These are phyloP conservation scores for Coronaproctus castanopsis DNA, from an alignment of 2,888 invertebrate genomes.

Conservation along the genomic window DNA sequence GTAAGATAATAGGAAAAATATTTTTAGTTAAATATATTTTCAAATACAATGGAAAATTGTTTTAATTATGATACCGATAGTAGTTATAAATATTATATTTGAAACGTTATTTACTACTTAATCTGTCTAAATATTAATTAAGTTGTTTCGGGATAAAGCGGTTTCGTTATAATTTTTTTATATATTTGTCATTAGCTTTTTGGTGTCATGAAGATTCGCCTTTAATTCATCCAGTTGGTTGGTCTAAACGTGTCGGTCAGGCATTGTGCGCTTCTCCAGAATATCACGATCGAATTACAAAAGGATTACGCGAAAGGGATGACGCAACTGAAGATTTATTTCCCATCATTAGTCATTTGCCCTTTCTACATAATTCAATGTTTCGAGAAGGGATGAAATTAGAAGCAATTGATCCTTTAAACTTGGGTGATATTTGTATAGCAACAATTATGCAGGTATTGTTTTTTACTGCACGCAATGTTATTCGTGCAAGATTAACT, in stretches of 20 bases:
- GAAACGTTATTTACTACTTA: too few relatives aligned
- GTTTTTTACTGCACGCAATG: too few relatives aligned
- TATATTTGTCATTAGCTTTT: too few relatives aligned
- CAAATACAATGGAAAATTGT: too few relatives aligned
- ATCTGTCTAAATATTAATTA: too few relatives aligned
- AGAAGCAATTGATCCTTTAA: slow-evolving; percentile 92
- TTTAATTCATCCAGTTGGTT: slow-evolving; percentile 87
- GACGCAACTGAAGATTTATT: slow-evolving; percentile 69
- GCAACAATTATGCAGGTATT: slow-evolving; percentile 72
- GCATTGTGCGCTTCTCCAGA: slow-evolving; percentile 61
- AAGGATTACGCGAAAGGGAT: slow-evolving; percentile 45
- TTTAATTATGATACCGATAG: too few relatives aligned
- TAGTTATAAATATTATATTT: too few relatives aligned
- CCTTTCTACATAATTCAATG: slow-evolving; percentile 17
- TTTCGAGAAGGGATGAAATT: slow-evolving; percentile 81
- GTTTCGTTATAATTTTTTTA: too few relatives aligned
- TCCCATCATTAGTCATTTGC: slow-evolving; percentile 26
- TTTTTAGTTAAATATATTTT: too few relatives aligned
- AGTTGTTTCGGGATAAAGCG: too few relatives aligned
- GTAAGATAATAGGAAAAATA: too few relatives aligned
- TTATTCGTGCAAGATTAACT: neutral
- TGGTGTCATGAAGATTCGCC: slow-evolving; percentile 96
- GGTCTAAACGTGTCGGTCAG: slow-evolving; percentile 81
- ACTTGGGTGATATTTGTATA: slow-evolving; percentile 80
- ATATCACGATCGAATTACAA: slow-evolving; percentile 52